phyloP scores from a whole-genome alignment of 1,140 invertebrate genomes.

The Camponotus floridanus region DNA sequence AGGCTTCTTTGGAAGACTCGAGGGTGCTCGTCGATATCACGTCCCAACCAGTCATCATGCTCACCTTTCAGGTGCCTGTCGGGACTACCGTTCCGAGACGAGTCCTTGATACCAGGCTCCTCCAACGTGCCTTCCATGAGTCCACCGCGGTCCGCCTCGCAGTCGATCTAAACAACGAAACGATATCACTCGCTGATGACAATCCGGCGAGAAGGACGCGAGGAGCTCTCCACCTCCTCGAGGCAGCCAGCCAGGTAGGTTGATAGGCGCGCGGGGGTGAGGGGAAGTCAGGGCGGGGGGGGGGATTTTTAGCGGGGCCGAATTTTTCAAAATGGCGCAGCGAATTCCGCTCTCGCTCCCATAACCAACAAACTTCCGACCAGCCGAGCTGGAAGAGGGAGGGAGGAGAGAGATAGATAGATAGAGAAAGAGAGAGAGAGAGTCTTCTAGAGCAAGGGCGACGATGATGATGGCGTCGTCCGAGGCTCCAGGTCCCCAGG shows the following conservation, averaged over 20 bases:
- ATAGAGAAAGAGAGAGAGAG: too few species aligned
- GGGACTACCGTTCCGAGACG: constrained; percentile 78
- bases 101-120: constrained; percentile 83
- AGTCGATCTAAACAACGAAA: constrained; percentile 76
- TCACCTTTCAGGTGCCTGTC: constrained; percentile 81
- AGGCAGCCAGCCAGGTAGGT: constrained; percentile 23
- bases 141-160: constrained; percentile 74
- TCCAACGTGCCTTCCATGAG: constrained; percentile 85
- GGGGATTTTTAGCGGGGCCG: constrained; percentile 72
- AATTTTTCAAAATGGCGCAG: constrained; percentile 85
- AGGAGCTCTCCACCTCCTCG: constrained; percentile 1
- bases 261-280: constrained; percentile 15
- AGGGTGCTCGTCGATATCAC: background rate
- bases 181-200: constrained; percentile 58
- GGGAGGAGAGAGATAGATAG: too few species aligned
- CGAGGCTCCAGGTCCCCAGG: background rate
- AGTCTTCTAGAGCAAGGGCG: too few species aligned
- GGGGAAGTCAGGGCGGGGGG: constrained; percentile 53
- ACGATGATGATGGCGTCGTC: background rate
- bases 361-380: constrained; percentile 77
- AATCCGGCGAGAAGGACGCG: constrained; percentile 16
- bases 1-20: background rate
- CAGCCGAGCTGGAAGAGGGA: background rate
- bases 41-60: background rate
- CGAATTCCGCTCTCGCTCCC: constrained; percentile 79